Evolutionary conservation across 2,113 vertebrate genomes (phyloP).

Genomic region (Salvator merianae): DNA sequence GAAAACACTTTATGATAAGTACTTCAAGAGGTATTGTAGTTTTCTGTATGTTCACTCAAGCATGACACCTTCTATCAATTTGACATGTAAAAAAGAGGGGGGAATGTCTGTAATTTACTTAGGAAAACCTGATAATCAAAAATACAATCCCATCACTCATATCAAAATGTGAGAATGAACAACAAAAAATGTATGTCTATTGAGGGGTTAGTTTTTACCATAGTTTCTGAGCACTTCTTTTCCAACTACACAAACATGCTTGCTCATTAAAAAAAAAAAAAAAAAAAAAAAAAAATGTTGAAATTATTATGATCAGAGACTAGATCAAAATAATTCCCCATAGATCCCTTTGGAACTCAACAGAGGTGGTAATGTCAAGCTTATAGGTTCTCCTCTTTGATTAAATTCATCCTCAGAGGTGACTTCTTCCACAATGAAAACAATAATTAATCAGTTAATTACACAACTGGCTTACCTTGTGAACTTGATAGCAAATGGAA

Average conservation of each 20-base stretch:
- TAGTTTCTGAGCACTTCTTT: constrained; percentile 10
- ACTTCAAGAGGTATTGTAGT: constrained; percentile 40
- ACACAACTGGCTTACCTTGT: constrained; percentile 17
- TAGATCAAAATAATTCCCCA: constrained; percentile 47
- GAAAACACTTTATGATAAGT: constrained; percentile 39
- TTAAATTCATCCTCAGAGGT: constrained; percentile 39
- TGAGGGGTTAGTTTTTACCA: neutral
- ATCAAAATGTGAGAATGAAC: neutral
- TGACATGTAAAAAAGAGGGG: neutral
- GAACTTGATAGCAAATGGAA: constrained; percentile 2
- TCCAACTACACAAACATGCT: neutral
- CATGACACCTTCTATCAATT: neutral
- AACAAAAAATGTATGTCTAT: neutral
- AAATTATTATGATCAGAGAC: constrained; percentile 39
- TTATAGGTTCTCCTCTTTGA: constrained; percentile 41
- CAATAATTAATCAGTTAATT: constrained; percentile 53
- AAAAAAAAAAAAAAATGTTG: too few species aligned
- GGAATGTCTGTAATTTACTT: constrained; percentile 14
- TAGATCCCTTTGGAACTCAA: constrained; percentile 26
- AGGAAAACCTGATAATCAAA: constrained; percentile 26
- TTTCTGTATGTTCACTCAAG: constrained; percentile 31
- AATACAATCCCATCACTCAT: constrained; percentile 19
- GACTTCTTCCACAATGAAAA: constrained; percentile 52
- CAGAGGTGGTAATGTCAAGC: constrained; percentile 40
- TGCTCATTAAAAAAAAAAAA: constrained; percentile 4